These are phyloP conservation scores for Connochaetes taurinus DNA, from an alignment of 2,113 vertebrate species.

Conservation along the genomic window DNA sequence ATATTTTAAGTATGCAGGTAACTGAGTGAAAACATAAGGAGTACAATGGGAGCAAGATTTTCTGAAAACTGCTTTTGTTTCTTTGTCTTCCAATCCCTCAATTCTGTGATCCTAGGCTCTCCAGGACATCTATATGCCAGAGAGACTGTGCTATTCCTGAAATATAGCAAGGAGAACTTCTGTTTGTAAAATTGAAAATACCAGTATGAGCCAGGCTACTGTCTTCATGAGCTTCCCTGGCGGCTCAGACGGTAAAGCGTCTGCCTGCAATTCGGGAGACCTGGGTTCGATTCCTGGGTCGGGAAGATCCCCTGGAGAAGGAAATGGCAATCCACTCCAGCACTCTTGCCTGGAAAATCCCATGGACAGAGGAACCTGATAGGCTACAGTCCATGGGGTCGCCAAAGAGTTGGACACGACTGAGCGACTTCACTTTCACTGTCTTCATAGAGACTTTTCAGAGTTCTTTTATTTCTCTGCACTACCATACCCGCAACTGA, in stretches of 20 bases:
- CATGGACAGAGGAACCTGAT: too few species aligned
- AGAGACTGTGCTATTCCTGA: background rate
- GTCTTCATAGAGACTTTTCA: background rate
- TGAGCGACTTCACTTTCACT: too few species aligned
- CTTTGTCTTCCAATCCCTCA: background rate
- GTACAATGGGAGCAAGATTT: background rate
- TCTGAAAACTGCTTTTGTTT: background rate
- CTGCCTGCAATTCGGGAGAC: too few species aligned
- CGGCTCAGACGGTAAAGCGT: too few species aligned
- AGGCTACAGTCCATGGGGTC: too few species aligned
- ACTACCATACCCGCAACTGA: background rate
- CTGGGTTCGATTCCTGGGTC: too few species aligned
- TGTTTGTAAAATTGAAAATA: background rate
- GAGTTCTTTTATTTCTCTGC: background rate
- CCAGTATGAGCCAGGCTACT: background rate
- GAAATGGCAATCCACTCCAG: too few species aligned
- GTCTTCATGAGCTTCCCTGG: background rate
- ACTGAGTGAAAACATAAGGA: background rate
- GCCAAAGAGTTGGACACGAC: too few species aligned
- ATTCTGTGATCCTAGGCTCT: background rate
- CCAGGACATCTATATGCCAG: background rate
- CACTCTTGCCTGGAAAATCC: too few species aligned
- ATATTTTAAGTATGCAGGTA: background rate
- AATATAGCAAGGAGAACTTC: background rate
- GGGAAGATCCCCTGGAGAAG: too few species aligned